Evolutionary conservation across 2,797 vertebrate species (phyloP).

Genomic region (Eurystomus glaucurus): DNA sequence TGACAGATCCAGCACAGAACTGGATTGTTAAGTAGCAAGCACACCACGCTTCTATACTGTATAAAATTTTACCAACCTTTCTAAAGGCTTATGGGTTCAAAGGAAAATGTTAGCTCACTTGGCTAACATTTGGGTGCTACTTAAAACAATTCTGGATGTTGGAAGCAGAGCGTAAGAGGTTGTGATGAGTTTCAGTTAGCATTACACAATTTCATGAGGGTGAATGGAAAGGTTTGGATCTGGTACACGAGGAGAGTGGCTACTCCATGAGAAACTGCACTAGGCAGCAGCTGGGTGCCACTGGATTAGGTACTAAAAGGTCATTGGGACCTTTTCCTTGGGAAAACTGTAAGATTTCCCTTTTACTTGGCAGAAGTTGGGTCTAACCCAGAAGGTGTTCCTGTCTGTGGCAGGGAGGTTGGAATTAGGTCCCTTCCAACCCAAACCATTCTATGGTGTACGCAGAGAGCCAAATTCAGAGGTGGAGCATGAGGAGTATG

Average conservation of each 20-base stretch:
- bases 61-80: constrained; percentile 75
- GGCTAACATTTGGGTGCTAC: constrained; percentile 43
- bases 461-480: neutral
- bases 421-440: neutral
- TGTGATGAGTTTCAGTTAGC: neutral
- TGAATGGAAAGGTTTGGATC: neutral
- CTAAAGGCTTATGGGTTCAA: constrained; percentile 70
- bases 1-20: constrained; percentile 85
- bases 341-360: neutral
- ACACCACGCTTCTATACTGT: constrained; percentile 62
- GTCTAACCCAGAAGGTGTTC: neutral
- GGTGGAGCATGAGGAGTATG: neutral
- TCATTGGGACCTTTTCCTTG: neutral
- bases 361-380: neutral
- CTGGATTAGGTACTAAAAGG: neutral
- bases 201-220: neutral
- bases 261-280: neutral
- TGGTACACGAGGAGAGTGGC: rapidly evolving
- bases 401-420: neutral
- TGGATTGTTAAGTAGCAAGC: constrained; percentile 76
- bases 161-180: neutral
- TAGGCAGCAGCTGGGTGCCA: neutral
- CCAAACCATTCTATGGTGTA: neutral
- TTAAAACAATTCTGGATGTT: constrained; percentile 14
- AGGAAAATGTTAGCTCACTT: constrained; percentile 80